A percentile compares a stretch with the other conserved stretches of the same genome.
Conservation (phyloP, 2,797 vertebrate species). For the Gobio occitaniae region DNA sequence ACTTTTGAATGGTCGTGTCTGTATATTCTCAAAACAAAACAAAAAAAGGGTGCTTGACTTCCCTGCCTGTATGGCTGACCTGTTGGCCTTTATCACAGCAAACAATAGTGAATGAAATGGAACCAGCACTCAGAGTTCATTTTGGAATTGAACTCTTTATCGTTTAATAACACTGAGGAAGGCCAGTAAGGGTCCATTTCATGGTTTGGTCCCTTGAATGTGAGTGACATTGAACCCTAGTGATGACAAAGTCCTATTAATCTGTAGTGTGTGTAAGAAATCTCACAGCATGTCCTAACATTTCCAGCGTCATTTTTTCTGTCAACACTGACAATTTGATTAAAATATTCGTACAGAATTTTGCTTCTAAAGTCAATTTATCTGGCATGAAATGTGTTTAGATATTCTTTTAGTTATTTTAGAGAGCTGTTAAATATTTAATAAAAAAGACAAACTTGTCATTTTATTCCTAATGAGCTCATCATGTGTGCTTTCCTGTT, state of each 20-base stretch:
- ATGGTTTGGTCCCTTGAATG: constrained; percentile 32
- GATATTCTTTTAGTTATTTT: constrained; percentile 19
- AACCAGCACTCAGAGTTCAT: neutral
- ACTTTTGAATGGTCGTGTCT: neutral
- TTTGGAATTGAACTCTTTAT: constrained; percentile 20
- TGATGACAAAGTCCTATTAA: neutral
- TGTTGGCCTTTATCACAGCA: constrained; percentile 3
- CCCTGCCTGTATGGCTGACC: neutral
- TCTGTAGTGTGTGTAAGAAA: constrained; percentile 18
- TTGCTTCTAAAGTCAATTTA: neutral
- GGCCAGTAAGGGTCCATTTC: constrained; percentile 27
- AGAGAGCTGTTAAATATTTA: neutral
- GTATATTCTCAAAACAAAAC: neutral
- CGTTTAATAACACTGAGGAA: constrained; percentile 24
- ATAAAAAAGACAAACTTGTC: neutral
- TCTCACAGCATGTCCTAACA: neutral
- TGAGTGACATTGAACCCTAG: constrained; percentile 27
- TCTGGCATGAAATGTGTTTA: neutral
- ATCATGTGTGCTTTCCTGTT: neutral
- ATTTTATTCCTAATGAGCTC: constrained; percentile 4
- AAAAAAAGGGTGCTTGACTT: neutral
- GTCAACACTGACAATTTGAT: neutral
- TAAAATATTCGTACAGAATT: neutral
- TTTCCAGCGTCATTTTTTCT: neutral
- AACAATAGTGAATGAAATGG: constrained; percentile 1